Evolutionary conservation across 2,888 invertebrate species (phyloP).

Genomic region (Poecilus cupreus): DNA sequence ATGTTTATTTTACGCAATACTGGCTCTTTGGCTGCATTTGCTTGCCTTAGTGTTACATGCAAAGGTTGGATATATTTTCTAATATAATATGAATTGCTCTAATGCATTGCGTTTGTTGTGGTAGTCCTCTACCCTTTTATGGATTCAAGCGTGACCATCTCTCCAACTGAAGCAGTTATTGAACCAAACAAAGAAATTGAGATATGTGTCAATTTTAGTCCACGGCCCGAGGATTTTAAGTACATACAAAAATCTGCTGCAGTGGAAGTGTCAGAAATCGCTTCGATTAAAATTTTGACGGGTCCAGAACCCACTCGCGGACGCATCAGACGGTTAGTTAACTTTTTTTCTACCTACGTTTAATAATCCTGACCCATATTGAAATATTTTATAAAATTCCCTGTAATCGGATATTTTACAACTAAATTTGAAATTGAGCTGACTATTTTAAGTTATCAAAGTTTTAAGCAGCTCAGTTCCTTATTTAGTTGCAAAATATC

Average conservation of each 20-base stretch:
- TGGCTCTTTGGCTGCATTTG: constrained; percentile 76
- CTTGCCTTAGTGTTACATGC: constrained; percentile 66
- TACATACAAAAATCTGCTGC: constrained; percentile 64
- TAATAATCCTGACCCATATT: too few species aligned
- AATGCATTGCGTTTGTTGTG: not conserved
- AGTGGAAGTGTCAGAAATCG: constrained; percentile 68
- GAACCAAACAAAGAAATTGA: constrained; percentile 66
- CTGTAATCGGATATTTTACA: too few species aligned
- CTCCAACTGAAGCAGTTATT: constrained; percentile 67
- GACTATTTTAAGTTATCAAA: too few species aligned
- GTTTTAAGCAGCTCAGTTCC: too few species aligned
- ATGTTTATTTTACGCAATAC: constrained; percentile 75
- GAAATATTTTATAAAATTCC: too few species aligned
- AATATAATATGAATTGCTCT: not conserved
- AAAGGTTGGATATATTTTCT: constrained; percentile 62
- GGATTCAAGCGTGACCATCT: constrained; percentile 66
- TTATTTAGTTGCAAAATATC: too few species aligned
- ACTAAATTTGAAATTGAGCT: too few species aligned
- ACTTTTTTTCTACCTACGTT: not conserved
- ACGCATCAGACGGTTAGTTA: constrained; percentile 66
- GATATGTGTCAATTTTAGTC: constrained; percentile 67
- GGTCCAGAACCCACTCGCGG: constrained; percentile 70
- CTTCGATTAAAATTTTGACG: constrained; percentile 67
- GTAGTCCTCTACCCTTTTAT: constrained; percentile 51
- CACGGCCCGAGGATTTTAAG: constrained; percentile 67